These are phyloP conservation scores for Hoplodrina blanda DNA, from an alignment of 2,888 invertebrate species.

Conservation along the genomic window DNA sequence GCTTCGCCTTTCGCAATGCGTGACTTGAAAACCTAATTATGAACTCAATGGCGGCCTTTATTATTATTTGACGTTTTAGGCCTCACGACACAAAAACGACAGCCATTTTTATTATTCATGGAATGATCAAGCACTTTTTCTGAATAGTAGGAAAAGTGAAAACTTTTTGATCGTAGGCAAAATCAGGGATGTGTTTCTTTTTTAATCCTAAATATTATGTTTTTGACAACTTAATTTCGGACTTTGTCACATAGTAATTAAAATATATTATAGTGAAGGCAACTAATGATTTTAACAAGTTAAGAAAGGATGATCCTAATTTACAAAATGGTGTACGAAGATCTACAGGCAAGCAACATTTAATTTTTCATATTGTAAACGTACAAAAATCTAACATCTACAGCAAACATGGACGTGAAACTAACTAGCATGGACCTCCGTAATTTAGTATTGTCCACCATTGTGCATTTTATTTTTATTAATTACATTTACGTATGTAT, in stretches of 20 bases:
- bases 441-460: slow-evolving; percentile 89
- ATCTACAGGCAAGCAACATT: slow-evolving; percentile 73
- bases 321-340: slow-evolving; percentile 36
- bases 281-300: slow-evolving; percentile 6
- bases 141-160: neutral
- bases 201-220: neutral
- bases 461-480: slow-evolving; percentile 83
- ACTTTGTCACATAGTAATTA: slow-evolving; percentile 32
- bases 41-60: slow-evolving; percentile 39
- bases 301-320: slow-evolving; percentile 27
- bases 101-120: slow-evolving; percentile 31
- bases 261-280: slow-evolving; percentile 28
- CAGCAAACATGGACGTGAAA: slow-evolving; percentile 84
- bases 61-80: slow-evolving; percentile 46
- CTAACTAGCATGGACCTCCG: slow-evolving; percentile 87
- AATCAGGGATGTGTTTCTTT: slow-evolving; percentile 8
- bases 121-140: slow-evolving; percentile 13
- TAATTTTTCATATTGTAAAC: slow-evolving; percentile 71
- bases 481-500: slow-evolving; percentile 82
- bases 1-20: slow-evolving; percentile 34
- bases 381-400: slow-evolving; percentile 84
- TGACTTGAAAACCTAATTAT: slow-evolving; percentile 56
- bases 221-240: slow-evolving; percentile 37
- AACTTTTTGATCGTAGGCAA: slow-evolving; percentile 24
- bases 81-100: slow-evolving; percentile 20